phyloP scores from a whole-genome alignment of 1,140 invertebrate genomes.

The Bombus superbus region DNA sequence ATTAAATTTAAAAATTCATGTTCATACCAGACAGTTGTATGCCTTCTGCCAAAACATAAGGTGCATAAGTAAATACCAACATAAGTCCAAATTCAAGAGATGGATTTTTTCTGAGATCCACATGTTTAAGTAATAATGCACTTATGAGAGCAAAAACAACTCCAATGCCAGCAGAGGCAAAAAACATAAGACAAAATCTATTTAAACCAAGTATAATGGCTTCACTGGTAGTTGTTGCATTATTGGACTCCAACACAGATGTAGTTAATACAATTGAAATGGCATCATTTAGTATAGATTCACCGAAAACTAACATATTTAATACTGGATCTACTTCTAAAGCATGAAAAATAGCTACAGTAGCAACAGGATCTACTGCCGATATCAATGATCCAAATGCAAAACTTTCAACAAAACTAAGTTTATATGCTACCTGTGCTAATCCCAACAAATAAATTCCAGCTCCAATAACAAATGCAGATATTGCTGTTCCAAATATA shows the following conservation, averaged over 20 bases:
- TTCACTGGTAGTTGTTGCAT: slow-evolving; percentile 87
- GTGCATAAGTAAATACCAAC: slow-evolving; percentile 98
- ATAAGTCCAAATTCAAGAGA: slow-evolving; percentile 99
- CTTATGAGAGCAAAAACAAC: slow-evolving; percentile 96
- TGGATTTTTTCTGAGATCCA: slow-evolving; percentile 98
- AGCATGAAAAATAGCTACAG: slow-evolving; percentile 99
- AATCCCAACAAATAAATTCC: slow-evolving; percentile 97
- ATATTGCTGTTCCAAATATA: slow-evolving; percentile 97
- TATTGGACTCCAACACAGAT: slow-evolving; percentile 91
- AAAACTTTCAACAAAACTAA: slow-evolving; percentile 98
- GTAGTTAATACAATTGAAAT: slow-evolving; percentile 98
- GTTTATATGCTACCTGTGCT: slow-evolving; percentile 93
- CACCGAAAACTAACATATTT: slow-evolving; percentile 99
- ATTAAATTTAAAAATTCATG: slow-evolving; percentile 11
- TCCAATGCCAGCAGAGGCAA: slow-evolving; percentile 98
- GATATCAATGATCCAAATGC: slow-evolving; percentile 99
- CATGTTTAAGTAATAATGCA: slow-evolving; percentile 96
- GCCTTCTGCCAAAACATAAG: slow-evolving; percentile 98
- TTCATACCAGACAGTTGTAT: slow-evolving; percentile 94
- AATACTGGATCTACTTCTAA: slow-evolving; percentile 97
- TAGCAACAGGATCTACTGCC: slow-evolving; percentile 99
- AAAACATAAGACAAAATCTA: slow-evolving; percentile 98
- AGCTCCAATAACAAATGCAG: slow-evolving; percentile 96
- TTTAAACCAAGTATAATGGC: slow-evolving; percentile 95
- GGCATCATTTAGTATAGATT: slow-evolving; percentile 99